Percentiles rank a stretch among this genome's conserved stretches.
Evolutionary conservation across 2,888 invertebrate genomes (phyloP).

Genomic region (Drosophila koepferae): DNA sequence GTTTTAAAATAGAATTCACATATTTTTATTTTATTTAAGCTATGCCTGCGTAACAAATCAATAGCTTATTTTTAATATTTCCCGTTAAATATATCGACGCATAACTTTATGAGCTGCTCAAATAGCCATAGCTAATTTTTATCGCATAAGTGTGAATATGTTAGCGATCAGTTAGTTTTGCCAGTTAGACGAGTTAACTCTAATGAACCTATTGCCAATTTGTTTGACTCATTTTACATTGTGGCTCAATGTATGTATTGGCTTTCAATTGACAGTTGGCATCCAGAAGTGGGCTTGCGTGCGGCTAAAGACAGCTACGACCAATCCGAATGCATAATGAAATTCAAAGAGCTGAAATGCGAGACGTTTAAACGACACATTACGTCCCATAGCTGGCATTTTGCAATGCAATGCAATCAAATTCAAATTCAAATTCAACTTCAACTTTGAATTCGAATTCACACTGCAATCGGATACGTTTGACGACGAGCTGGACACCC

Average conservation of each 20-base stretch:
- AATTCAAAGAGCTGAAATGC: constrained; percentile 62
- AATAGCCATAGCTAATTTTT: not conserved
- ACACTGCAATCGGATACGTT: constrained; percentile 56
- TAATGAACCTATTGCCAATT: constrained; percentile 38
- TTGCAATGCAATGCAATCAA: constrained; percentile 53
- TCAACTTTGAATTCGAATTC: constrained; percentile 32
- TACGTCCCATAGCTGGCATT: constrained; percentile 56
- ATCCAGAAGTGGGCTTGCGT: constrained; percentile 35
- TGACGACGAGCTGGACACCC: constrained; percentile 18
- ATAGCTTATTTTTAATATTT: not conserved
- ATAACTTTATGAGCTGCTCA: constrained; percentile 5
- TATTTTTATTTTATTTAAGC: too few relatives aligned
- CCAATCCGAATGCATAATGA: constrained; percentile 51
- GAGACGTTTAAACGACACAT: constrained; percentile 63
- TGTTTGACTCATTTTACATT: constrained; percentile 26
- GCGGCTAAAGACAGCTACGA: constrained; percentile 20
- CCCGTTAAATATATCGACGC: not conserved
- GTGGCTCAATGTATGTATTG: constrained; percentile 62
- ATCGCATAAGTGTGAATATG: constrained; percentile 1
- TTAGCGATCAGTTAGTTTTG: constrained; percentile 13
- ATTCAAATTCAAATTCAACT: constrained; percentile 56
- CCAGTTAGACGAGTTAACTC: constrained; percentile 23
- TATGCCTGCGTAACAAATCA: too few relatives aligned
- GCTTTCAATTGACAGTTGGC: constrained; percentile 65
- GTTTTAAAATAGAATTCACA: not conserved